Base-by-base conservation (phyloP, 2,797 vertebrate genomes). In the Ptychobarbus kaznakovi region DNA sequence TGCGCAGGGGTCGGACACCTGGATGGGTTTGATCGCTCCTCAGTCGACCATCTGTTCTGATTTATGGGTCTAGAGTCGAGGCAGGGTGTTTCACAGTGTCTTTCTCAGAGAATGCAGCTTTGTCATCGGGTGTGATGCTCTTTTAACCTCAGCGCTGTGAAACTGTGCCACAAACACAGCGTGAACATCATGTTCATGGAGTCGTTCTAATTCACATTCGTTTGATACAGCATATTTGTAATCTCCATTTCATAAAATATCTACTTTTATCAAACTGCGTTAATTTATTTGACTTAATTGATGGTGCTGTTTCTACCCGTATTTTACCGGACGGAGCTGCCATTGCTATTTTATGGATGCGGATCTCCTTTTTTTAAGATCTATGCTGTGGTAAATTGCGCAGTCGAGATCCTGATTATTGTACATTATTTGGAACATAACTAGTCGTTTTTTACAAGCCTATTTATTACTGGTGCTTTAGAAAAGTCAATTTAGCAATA, bases 401-500 rank as follows among this genome's bases (percentile, higher is more conserved):
- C 87, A 81, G 69, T 85, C 86, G 89, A 92, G 91, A 92, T 92
- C 88, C 90, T 89, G 84, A 70, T 79, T 87, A 82, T 87, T 89
- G 87, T 84, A 86, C 87, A 90, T 84, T 88, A 68, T 82, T 84
- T 80, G 56, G 90, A 88, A 87, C 80, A 80, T 22, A 84, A 85
- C 81, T 84, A 84, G 76, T 87, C 86, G 86, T 90, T 89, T 68
- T 91, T 86, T 75, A 90, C 84, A 87, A 87, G 88, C 86, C 81
- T 92, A 92, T 94, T 93, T 93, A 92, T 94, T 89, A 89, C 89
- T 81, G 90, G 92, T 93, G 92, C 91, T 92, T 92, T 90, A 85
- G 88, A 83, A 90, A 87, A 86, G 88, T 88, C 86, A 74, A 82
- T 83, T 90, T 86, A 86, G 91, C 81, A 82, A 89, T 90, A 87